These are phyloP conservation scores for Acanthiza pusilla DNA, from an alignment of 2,797 vertebrate genomes.

Conservation along the genomic window DNA sequence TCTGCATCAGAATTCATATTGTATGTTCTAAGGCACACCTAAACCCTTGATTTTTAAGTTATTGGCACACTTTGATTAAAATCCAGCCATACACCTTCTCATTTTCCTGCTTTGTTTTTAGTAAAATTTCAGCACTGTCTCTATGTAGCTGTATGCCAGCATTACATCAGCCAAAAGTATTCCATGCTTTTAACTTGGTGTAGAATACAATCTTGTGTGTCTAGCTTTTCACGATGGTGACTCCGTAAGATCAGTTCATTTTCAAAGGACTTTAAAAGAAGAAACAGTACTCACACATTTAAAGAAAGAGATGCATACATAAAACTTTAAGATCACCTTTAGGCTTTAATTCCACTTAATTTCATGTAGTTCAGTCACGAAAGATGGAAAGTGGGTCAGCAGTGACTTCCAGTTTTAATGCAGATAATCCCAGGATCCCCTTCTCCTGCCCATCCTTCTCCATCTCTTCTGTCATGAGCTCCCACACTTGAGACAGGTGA, in stretches of 20 bases:
- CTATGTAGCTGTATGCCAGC: not conserved
- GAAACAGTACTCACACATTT: not conserved
- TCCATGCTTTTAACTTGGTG: not conserved
- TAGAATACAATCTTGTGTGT: not conserved
- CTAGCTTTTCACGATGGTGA: not conserved
- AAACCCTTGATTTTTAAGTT: not conserved
- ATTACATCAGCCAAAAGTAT: not conserved
- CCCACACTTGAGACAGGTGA: not conserved
- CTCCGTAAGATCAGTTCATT: not conserved
- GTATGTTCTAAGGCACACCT: not conserved
- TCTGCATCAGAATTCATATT: not conserved
- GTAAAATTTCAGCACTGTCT: not conserved
- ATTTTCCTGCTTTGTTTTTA: not conserved
- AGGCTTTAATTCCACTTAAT: not conserved
- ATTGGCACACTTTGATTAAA: not conserved
- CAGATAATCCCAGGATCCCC: not conserved
- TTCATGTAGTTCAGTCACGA: not conserved
- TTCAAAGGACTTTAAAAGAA: not conserved
- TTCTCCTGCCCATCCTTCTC: not conserved
- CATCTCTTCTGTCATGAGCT: not conserved
- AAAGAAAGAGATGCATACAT: not conserved
- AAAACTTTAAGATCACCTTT: not conserved
- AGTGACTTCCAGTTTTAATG: not conserved
- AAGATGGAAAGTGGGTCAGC: not conserved
- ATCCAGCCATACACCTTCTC: not conserved